Evolutionary conservation across 2,797 vertebrate genomes (phyloP), one percentile per base, ranked within the genome.

Genomic region (Cheirogaleus major): DNA sequence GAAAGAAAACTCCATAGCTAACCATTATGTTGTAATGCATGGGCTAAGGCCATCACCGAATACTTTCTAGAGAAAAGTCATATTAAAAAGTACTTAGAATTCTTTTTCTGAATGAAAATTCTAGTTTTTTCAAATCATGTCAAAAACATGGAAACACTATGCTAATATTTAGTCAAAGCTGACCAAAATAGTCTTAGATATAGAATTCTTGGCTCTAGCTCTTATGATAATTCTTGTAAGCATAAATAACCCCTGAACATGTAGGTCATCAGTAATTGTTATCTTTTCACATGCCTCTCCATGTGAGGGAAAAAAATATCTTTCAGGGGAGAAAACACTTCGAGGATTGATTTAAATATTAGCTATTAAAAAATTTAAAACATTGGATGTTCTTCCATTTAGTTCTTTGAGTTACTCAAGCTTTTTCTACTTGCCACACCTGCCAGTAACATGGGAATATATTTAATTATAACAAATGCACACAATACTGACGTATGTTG

Each of bases 1-100:
- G 52, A 84, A 72, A 90, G 79, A 83, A 95, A 96, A 95, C 59
- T 79, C 73, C 85, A 95, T 92, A 89, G 30, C 45, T 95, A 95
- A 92, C 73, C 50, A 52, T 93, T 92, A 76, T 80, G 48, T 79
- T 25, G 45, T 76, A 89, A 89, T 67, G 91, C 78, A 89, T 92
- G 80, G 91, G 45, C 13, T 35, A 35, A 59, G 65, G n/a, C 92
- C 45, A 96, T 96, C 57, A 70, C 17, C 69, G 80, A 92, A 59
- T 43, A 82, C 30, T 87, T 85, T 65, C 43, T 57, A 78, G 20
- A 43, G 27, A 81, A 93, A 95, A 88, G 27, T 90, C 43, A 87
- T 43, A 85, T 30, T 82, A 70, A 22, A 23, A 86, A 95, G 65
- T 82, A 70, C 27, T 61, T 63, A 59, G 25, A 85, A 73, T 65